Conservation (phyloP, 2,888 invertebrate genomes). For the Aphrophora alni region DNA sequence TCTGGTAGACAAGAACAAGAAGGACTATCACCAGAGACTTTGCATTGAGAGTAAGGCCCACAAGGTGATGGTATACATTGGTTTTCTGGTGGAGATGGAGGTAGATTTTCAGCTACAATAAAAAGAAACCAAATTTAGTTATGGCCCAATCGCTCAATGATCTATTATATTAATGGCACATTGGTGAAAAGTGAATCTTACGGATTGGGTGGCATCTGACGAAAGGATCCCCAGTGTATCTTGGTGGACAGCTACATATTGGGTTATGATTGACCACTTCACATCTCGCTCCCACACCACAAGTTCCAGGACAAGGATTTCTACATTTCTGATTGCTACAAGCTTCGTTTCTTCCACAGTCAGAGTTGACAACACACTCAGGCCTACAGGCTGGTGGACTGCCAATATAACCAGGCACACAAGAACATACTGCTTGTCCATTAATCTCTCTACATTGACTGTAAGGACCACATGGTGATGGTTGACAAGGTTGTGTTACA, state of each 20-base stretch:
- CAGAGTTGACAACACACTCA: slow-evolving; percentile 77
- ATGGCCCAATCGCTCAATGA: neutral
- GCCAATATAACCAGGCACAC: slow-evolving; percentile 73
- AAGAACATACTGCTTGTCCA: slow-evolving; percentile 77
- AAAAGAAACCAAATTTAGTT: neutral
- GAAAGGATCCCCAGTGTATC: slow-evolving; percentile 78
- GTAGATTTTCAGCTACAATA: neutral
- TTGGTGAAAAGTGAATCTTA: slow-evolving; percentile 41
- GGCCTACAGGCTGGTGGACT: slow-evolving; percentile 79
- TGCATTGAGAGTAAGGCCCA: slow-evolving; percentile 77
- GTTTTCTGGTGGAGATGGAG: slow-evolving; percentile 49
- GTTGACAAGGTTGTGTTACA: slow-evolving; percentile 68
- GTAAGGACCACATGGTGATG: slow-evolving; percentile 76
- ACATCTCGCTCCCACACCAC: slow-evolving; percentile 74
- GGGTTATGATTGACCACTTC: slow-evolving; percentile 79
- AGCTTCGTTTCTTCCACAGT: slow-evolving; percentile 75
- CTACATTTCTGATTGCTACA: slow-evolving; percentile 82
- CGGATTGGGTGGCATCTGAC: slow-evolving; percentile 65
- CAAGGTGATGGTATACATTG: slow-evolving; percentile 79
- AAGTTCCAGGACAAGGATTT: slow-evolving; percentile 79
- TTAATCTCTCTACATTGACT: slow-evolving; percentile 76
- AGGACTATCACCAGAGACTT: slow-evolving; percentile 68
- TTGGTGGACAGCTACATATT: slow-evolving; percentile 74
- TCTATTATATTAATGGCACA: neutral
- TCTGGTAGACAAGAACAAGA: slow-evolving; percentile 69